phyloP scores from a whole-genome alignment of 2,113 vertebrate species.

The sheep (Ovis aries) region DNA sequence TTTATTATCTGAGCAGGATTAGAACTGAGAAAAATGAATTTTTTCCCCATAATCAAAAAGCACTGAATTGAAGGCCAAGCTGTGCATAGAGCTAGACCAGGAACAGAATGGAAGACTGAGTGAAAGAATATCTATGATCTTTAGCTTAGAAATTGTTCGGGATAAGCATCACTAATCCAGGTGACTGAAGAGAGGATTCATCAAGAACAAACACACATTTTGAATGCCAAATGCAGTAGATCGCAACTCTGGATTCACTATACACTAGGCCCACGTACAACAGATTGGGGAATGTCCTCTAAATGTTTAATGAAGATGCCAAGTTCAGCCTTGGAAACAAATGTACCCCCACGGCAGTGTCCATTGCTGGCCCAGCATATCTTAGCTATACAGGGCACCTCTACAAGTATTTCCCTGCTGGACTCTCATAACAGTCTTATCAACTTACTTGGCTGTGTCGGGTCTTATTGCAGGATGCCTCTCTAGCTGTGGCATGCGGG shows the following conservation, averaged over 20 bases:
- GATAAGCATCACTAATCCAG: not conserved
- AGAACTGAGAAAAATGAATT: not conserved
- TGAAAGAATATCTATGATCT: not conserved
- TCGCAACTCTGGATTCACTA: accelerated
- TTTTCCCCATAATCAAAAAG: not conserved
- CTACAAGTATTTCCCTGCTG: accelerated
- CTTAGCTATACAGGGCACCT: accelerated
- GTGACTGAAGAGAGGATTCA: not conserved
- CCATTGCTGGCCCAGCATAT: accelerated
- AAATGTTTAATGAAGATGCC: accelerated
- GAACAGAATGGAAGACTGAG: too few species aligned
- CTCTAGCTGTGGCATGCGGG: not conserved
- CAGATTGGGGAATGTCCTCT: accelerated
- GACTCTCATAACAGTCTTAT: not conserved
- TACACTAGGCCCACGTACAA: accelerated
- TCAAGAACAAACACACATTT: not conserved
- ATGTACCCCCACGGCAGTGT: accelerated
- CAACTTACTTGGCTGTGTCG: not conserved
- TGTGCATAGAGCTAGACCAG: not conserved
- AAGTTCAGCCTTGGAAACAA: accelerated
- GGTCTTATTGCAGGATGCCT: not conserved
- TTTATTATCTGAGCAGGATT: not conserved
- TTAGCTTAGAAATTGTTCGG: too few species aligned
- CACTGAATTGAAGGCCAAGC: not conserved
- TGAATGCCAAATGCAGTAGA: not conserved